Evolutionary conservation across 2,888 invertebrate genomes (phyloP).

Genomic region (Iselma pallidipennis): DNA sequence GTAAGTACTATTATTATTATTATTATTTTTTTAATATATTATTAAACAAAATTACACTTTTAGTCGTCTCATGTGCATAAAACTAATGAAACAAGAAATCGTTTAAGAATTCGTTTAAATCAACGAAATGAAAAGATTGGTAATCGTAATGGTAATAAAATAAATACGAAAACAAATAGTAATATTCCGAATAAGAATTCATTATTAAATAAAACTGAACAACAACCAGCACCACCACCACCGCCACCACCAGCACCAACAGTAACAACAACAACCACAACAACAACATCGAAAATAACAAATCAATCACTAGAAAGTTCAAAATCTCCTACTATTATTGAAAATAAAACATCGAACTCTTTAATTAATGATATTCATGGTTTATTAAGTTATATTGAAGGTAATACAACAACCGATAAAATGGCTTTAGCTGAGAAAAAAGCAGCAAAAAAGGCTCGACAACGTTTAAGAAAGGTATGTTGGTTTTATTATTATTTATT

Average conservation of each 20-base stretch:
- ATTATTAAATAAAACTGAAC: constrained; percentile 7
- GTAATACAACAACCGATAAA: constrained; percentile 47
- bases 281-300: constrained; percentile 5
- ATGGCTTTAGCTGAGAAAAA: constrained; percentile 62
- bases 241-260: background rate
- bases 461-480: constrained; percentile 74
- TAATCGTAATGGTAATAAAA: constrained; percentile 1
- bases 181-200: background rate
- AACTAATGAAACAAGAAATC: constrained; percentile 50
- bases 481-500: constrained; percentile 3
- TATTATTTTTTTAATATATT: background rate
- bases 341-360: constrained; percentile 14
- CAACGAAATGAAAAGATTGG: constrained; percentile 36
- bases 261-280: constrained; percentile 1
- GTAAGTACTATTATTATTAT: constrained; percentile 33
- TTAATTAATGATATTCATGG: constrained; percentile 48
- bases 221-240: background rate
- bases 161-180: background rate
- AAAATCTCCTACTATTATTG: constrained; percentile 4
- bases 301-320: background rate
- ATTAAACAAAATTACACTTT: constrained; percentile 25
- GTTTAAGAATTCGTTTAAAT: constrained; percentile 49
- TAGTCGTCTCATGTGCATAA: constrained; percentile 40
- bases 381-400: constrained; percentile 53
- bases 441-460: constrained; percentile 81